A percentile compares a stretch with the other conserved stretches of the same genome.
Evolutionary conservation across 2,797 vertebrate genomes (phyloP).

Genomic region (Lagorchestes hirsutus): DNA sequence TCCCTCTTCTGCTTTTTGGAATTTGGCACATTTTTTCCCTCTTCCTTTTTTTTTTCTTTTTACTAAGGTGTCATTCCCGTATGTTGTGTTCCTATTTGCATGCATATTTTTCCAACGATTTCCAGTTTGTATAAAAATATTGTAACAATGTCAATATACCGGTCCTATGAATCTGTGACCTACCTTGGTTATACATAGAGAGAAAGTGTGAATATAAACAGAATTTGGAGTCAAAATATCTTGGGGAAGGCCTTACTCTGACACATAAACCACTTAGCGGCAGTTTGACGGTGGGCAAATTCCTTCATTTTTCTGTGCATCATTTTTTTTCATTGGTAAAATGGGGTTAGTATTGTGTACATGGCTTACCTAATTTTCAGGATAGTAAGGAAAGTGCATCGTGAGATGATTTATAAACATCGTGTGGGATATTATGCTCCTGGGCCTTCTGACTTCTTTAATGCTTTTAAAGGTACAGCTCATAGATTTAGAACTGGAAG

Average conservation of each 20-base stretch:
- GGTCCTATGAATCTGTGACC: not conserved
- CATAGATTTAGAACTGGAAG: not conserved
- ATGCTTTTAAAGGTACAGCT: not conserved
- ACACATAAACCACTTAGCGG: not conserved
- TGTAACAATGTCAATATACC: fast-evolving
- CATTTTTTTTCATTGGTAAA: not conserved
- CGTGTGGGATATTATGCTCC: not conserved
- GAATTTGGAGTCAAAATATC: not conserved
- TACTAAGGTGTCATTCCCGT: not conserved
- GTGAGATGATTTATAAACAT: not conserved
- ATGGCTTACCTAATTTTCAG: not conserved
- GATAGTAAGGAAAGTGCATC: not conserved
- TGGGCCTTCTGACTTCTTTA: not conserved
- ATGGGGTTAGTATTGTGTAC: not conserved
- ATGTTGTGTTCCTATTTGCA: not conserved
- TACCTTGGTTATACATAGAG: not conserved
- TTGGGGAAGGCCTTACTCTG: not conserved
- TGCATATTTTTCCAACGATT: conserved; percentile 10
- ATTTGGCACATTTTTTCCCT: not conserved
- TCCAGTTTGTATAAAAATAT: not conserved
- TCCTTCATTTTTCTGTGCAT: not conserved
- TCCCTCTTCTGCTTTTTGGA: not conserved
- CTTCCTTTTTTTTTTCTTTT: conserved; percentile 16
- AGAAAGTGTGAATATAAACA: not conserved
- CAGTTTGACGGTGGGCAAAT: not conserved